Conservation (phyloP, 2,113 vertebrate genomes). For the Phocoena sinus region DNA sequence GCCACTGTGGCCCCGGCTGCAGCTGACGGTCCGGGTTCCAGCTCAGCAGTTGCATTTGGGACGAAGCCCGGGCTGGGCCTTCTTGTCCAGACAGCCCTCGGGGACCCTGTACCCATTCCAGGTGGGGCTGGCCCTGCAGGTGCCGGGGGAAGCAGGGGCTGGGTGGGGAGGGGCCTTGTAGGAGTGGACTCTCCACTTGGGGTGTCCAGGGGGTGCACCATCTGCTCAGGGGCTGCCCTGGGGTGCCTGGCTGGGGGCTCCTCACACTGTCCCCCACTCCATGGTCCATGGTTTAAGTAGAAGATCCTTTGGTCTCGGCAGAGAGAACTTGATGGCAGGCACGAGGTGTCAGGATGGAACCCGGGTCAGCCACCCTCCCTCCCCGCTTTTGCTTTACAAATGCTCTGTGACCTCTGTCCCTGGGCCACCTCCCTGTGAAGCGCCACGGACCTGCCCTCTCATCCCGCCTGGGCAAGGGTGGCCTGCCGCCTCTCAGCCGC, state of each 20-base stretch:
- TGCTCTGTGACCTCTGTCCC: neutral
- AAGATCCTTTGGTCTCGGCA: fast-evolving
- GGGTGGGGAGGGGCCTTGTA: neutral
- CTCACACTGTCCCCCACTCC: fast-evolving
- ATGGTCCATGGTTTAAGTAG: fast-evolving
- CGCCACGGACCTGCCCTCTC: neutral
- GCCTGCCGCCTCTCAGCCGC: neutral
- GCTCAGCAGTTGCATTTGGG: neutral
- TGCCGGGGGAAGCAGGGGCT: neutral
- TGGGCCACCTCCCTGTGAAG: neutral
- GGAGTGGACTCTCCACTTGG: neutral
- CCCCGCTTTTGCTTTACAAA: neutral
- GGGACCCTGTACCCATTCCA: fast-evolving
- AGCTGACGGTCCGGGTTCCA: neutral
- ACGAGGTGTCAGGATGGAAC: neutral
- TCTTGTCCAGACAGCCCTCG: neutral
- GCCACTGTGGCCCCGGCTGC: fast-evolving
- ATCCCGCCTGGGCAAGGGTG: fast-evolving
- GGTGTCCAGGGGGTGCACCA: fast-evolving
- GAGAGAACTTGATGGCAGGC: neutral
- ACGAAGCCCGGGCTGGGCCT: fast-evolving
- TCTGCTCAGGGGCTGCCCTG: fast-evolving
- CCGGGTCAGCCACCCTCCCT: fast-evolving
- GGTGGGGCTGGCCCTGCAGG: neutral
- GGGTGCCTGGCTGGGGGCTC: fast-evolving